Conservation (phyloP, 2,113 vertebrate species). For the Seriola dumerili region DNA sequence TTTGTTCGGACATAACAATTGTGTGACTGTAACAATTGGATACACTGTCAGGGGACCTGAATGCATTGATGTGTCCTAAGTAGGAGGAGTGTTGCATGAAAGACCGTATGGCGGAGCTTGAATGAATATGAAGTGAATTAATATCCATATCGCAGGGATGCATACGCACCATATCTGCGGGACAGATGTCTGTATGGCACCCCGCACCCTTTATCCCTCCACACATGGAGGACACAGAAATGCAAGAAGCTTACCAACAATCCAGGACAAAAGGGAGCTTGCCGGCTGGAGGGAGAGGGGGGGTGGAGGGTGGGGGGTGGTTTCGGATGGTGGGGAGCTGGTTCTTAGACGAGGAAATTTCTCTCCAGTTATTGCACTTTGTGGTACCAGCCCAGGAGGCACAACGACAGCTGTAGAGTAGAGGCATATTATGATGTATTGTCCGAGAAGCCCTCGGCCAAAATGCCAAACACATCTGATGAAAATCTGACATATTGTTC, state of each 20-base stretch:
- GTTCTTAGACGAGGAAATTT: slow-evolving; percentile 56
- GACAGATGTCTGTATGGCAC: slow-evolving; percentile 73
- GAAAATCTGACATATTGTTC: slow-evolving; percentile 57
- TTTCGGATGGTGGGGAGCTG: neutral
- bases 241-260: slow-evolving; percentile 71
- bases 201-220: slow-evolving; percentile 54
- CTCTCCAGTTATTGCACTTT: slow-evolving; percentile 68
- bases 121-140: slow-evolving; percentile 59
- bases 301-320: neutral
- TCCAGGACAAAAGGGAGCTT: slow-evolving; percentile 71
- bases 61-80: slow-evolving; percentile 27
- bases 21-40: slow-evolving; percentile 46
- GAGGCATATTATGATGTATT: slow-evolving; percentile 34
- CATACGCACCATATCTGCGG: slow-evolving; percentile 62
- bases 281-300: slow-evolving; percentile 27
- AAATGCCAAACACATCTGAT: slow-evolving; percentile 58
- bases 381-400: slow-evolving; percentile 57
- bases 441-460: slow-evolving; percentile 36
- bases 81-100: slow-evolving; percentile 16
- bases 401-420: slow-evolving; percentile 43
- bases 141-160: slow-evolving; percentile 69
- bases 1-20: slow-evolving; percentile 18
- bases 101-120: slow-evolving; percentile 38
- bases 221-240: slow-evolving; percentile 46
- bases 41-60: slow-evolving; percentile 25